Evolutionary conservation across 2,797 vertebrate species (phyloP), one percentile per base, ranked within the genome.

Genomic region (Merluccius polli): DNA sequence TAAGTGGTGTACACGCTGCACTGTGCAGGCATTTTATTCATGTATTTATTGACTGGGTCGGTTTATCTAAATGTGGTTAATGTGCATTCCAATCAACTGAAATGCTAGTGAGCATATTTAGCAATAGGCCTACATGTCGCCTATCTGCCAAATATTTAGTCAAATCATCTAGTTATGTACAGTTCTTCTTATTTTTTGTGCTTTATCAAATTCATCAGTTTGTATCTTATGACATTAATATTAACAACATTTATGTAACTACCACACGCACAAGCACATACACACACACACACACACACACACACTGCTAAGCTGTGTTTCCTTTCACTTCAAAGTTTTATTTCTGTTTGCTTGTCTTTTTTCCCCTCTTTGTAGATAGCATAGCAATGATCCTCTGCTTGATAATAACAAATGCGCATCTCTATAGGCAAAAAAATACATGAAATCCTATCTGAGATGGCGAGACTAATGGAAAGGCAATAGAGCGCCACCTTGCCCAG

Each of bases 381-480:
- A 38, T 52, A n/a, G 41, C 41, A 18, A 13, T 48, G 48, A n/a
- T 52, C 9, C 48, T 52, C 48, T 4, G 9, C 65, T 12, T 67
- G 63, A 67, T 67, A 29, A 24, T 24, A n/a, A 67, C 63, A 67
- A 29, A 29, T 67, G 36, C 13, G 24, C 31, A 36, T 76, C 69
- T 79, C 31, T 79, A n/a, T 15, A 30, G 65, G 31, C 13, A 2
- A 80, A 76, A 78, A 71, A 72, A 33, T n/a, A 71, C 7, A 52
- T 52, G 13, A 63, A 63, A 70, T 77, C 73, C 71, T 59, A 70
- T 82, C 31, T 75, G 27, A 77, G 70, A 74, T 84, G 63, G 74
- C 29, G 41, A 83, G 75, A 87, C 83, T 83, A 86, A 86, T 86
- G 69, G 74, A 81, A 83, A 85, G 68, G 65, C 81, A 75, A 81